Percentiles rank a stretch among this genome's conserved stretches.
These are phyloP conservation scores for Calypte anna DNA, from an alignment of 2,113 vertebrate genomes.

Conservation along the genomic window DNA sequence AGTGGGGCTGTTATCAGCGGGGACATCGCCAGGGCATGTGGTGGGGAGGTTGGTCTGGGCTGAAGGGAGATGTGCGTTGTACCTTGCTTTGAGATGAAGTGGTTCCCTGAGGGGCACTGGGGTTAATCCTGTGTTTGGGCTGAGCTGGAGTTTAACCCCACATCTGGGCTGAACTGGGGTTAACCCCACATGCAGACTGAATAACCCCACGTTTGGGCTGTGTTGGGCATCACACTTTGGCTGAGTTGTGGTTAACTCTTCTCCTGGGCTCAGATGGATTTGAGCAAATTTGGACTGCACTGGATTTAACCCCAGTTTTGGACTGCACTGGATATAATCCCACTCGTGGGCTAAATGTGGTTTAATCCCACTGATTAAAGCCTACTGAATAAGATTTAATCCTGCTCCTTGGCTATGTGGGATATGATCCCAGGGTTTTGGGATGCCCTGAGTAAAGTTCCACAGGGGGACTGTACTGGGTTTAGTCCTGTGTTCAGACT, in stretches of 20 bases:
- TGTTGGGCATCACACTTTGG: neutral
- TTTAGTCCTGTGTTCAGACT: neutral
- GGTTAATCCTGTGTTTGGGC: neutral
- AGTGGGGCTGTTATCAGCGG: neutral
- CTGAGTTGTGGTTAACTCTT: neutral
- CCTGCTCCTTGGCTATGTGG: neutral
- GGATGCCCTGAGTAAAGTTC: neutral
- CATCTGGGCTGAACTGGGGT: neutral
- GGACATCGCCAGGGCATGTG: too few species aligned
- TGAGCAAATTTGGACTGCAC: neutral
- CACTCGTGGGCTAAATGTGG: neutral
- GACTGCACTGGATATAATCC: neutral
- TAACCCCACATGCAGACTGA: neutral
- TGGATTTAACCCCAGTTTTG: neutral
- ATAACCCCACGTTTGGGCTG: neutral
- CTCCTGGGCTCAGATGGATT: neutral
- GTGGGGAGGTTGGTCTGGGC: neutral
- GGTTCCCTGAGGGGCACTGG: neutral
- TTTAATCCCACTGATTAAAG: neutral
- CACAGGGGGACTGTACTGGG: accelerated
- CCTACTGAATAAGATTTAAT: neutral
- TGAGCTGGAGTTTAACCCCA: neutral
- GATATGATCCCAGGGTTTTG: neutral
- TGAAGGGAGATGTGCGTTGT: neutral
- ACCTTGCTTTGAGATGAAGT: neutral